These are phyloP conservation scores for Protodeltote pygarga DNA, from an alignment of 2,888 invertebrate species.

Conservation along the genomic window DNA sequence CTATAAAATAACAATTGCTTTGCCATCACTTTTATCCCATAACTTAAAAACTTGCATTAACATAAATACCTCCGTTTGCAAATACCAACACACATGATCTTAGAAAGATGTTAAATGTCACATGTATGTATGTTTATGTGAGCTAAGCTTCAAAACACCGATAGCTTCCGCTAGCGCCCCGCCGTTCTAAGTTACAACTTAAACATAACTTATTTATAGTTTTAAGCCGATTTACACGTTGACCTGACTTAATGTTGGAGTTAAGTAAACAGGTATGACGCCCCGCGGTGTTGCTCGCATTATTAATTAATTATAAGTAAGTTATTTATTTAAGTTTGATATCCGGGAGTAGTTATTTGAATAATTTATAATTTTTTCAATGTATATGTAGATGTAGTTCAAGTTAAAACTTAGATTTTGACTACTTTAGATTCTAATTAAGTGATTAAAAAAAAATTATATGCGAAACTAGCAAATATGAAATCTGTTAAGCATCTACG, in stretches of 20 bases:
- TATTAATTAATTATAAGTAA: conserved; percentile 36
- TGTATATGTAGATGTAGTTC: too few species aligned
- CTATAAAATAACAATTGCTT: not conserved
- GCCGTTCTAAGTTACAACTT: conserved; percentile 55
- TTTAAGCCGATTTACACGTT: conserved; percentile 51
- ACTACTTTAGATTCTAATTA: too few species aligned
- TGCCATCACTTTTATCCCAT: not conserved
- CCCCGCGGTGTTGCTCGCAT: conserved; percentile 30
- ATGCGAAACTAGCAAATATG: too few species aligned
- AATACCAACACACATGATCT: conserved; percentile 10
- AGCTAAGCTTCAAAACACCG: conserved; percentile 22
- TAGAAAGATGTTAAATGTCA: conserved; percentile 37
- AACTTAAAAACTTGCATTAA: conserved; percentile 4
- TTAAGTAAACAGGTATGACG: conserved; percentile 35
- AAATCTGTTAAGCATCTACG: too few species aligned
- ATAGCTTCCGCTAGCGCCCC: conserved; percentile 54
- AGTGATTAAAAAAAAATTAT: not conserved
- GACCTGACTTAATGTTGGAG: conserved; percentile 35
- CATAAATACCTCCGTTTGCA: conserved; percentile 20
- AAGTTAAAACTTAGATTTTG: too few species aligned
- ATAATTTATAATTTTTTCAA: not conserved
- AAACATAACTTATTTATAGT: conserved; percentile 54
- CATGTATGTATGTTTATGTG: conserved; percentile 20
- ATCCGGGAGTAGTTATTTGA: conserved; percentile 1
- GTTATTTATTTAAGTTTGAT: conserved; percentile 16